Evolutionary conservation across 2,113 vertebrate species (phyloP).

Genomic region (Clarias batrachus): DNA sequence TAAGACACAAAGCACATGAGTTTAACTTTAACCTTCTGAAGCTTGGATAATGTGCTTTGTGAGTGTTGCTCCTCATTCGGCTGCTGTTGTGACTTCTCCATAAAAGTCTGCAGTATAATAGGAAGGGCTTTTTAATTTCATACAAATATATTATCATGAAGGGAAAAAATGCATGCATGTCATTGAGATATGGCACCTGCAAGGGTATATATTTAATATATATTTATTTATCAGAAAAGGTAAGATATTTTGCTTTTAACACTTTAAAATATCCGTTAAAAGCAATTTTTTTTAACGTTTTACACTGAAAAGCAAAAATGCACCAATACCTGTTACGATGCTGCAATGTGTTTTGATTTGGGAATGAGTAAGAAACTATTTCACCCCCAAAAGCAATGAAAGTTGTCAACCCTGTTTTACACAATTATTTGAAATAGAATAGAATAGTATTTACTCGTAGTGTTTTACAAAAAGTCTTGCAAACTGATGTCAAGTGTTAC

Average conservation of each 20-base stretch:
- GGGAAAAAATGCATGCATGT: not conserved
- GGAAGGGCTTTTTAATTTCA: not conserved
- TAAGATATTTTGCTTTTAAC: too few relatives aligned
- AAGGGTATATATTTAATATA: not conserved
- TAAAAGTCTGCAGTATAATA: conserved; percentile 62
- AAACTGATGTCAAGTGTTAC: too few relatives aligned
- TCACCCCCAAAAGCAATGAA: not conserved
- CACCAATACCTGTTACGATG: not conserved
- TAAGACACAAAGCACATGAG: conserved; percentile 65
- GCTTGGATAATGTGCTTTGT: not conserved
- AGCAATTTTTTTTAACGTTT: too few relatives aligned
- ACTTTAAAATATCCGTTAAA: too few relatives aligned
- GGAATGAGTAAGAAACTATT: not conserved
- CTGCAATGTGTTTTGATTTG: not conserved
- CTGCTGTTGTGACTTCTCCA: conserved; percentile 51
- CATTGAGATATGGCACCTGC: not conserved
- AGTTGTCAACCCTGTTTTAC: not conserved
- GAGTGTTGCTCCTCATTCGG: not conserved
- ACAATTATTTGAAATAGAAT: not conserved
- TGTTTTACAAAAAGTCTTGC: not conserved
- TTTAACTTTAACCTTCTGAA: conserved; percentile 41
- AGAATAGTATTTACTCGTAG: not conserved
- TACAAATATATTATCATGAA: not conserved
- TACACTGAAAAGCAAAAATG: not conserved
- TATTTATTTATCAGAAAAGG: too few relatives aligned